phyloP scores from a whole-genome alignment of 2,888 invertebrate species.

The Cotesia congregata region DNA sequence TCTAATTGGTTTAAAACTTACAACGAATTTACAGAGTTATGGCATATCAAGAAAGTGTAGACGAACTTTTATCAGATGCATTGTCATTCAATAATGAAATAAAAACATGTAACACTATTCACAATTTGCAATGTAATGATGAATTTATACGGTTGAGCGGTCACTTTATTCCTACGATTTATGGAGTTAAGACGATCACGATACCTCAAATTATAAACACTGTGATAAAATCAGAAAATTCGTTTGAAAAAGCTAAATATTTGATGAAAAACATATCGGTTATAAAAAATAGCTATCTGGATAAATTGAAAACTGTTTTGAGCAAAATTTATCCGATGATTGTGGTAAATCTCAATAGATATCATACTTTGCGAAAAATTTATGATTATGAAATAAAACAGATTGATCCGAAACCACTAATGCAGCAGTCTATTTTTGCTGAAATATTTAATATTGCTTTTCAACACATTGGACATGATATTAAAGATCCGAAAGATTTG shows the following conservation, averaged over 20 bases:
- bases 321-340: not conserved
- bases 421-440: not conserved
- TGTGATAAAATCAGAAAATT: not conserved
- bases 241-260: not conserved
- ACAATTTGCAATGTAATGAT: slow-evolving; percentile 1
- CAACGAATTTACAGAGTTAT: not conserved
- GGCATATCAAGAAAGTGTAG: not conserved
- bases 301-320: not conserved
- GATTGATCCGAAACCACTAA: not conserved
- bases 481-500: not conserved
- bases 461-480: not conserved
- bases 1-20: not conserved
- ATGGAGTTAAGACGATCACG: not conserved
- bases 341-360: not conserved
- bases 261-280: not conserved
- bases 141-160: slow-evolving; percentile 1
- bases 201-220: not conserved
- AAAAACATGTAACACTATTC: not conserved
- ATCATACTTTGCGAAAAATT: not conserved
- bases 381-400: not conserved
- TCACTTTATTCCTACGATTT: not conserved
- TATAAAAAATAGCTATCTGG: not conserved
- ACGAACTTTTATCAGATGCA: slow-evolving; percentile 18
- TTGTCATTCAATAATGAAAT: not conserved
- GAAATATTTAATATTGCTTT: not conserved